Percentiles rank a stretch among this genome's conserved stretches.
Conservation (phyloP, 2,888 invertebrate genomes). For the Diogma glabrata region DNA sequence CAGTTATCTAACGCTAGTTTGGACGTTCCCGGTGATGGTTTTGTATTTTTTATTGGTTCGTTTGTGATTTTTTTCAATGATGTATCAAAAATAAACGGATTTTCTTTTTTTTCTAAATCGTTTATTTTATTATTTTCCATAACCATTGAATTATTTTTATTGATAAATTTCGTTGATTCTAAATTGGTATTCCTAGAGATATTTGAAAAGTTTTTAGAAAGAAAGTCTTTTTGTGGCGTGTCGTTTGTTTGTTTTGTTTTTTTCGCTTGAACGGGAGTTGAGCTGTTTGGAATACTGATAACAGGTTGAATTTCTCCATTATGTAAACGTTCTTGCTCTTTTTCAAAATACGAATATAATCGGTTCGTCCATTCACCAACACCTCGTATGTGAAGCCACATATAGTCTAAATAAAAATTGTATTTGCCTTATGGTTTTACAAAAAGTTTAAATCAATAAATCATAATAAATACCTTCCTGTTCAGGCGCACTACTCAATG, state of each 20-base stretch:
- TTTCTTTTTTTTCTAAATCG: conserved; percentile 16
- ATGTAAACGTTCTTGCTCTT: conserved; percentile 63
- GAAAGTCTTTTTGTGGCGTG: conserved; percentile 32
- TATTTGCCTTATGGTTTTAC: too few relatives aligned
- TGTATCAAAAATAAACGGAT: conserved; percentile 12
- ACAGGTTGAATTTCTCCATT: conserved; percentile 46
- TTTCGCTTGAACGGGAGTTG: conserved; percentile 18
- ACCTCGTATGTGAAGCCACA: conserved; percentile 88
- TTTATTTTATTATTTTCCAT: conserved; percentile 13
- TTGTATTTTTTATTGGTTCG: conserved; percentile 13
- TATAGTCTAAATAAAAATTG: conserved; percentile 49
- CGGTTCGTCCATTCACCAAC: conserved; percentile 92
- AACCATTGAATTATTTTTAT: conserved; percentile 8
- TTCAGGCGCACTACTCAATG: conserved; percentile 91
- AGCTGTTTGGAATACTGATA: conserved; percentile 18
- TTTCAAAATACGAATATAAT: conserved; percentile 74
- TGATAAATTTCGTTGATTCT: conserved; percentile 17
- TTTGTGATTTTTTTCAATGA: background rate
- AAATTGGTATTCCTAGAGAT: conserved; percentile 19
- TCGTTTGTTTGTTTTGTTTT: conserved; percentile 11
- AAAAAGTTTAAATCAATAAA: background rate
- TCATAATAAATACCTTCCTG: conserved; percentile 54
- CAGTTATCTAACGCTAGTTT: conserved; percentile 16
- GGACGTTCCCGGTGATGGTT: conserved; percentile 16
- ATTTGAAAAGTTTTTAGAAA: conserved; percentile 28